Evolutionary conservation across 2,797 vertebrate species (phyloP).

Genomic region (Peromyscus nudipes): DNA sequence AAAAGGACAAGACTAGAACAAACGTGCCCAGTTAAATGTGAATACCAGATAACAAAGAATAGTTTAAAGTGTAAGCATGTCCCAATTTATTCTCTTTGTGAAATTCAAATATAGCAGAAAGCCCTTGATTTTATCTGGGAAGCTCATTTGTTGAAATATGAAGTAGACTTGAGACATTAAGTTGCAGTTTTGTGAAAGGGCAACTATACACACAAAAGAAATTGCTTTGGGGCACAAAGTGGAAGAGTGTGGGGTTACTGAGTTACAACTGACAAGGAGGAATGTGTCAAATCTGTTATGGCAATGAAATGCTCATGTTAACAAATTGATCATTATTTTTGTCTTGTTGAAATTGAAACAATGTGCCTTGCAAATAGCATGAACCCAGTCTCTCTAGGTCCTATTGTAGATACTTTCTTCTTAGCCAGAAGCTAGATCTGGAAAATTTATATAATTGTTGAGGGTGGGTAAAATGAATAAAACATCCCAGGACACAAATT

Average conservation of each 20-base stretch:
- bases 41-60: not conserved
- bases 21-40: not conserved
- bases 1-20: not conserved
- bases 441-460: not conserved
- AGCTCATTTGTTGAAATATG: not conserved
- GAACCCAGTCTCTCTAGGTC: not conserved
- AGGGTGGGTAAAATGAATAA: not conserved
- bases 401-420: not conserved
- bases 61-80: not conserved
- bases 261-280: not conserved
- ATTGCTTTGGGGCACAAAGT: not conserved
- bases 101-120: not conserved
- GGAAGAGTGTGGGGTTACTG: not conserved
- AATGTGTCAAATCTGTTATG: not conserved
- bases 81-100: not conserved
- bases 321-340: not conserved
- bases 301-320: not conserved
- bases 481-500: not conserved
- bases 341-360: not conserved
- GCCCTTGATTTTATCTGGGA: not conserved
- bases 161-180: not conserved
- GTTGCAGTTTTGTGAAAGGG: not conserved
- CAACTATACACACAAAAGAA: not conserved
- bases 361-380: not conserved
- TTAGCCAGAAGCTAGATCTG: not conserved